Percentiles rank a stretch among this genome's conserved stretches.
Conservation (phyloP, 2,888 invertebrate species). For the Drosophila quinaria region DNA sequence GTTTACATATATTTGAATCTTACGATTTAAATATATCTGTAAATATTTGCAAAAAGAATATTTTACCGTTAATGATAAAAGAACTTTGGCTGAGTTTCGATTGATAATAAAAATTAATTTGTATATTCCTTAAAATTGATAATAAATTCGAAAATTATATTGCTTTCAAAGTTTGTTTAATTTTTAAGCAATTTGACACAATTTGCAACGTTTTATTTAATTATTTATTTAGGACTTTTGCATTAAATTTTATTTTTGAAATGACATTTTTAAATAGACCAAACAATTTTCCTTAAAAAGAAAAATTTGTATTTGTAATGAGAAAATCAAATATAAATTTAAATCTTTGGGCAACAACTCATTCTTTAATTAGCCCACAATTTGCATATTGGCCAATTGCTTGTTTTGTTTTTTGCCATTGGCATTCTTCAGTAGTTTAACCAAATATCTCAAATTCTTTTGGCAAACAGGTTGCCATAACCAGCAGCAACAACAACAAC, state of each 20-base stretch:
- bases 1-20: not conserved
- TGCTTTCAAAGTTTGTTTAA: no score
- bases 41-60: not conserved
- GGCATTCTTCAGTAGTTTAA: slow-evolving; percentile 16
- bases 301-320: not conserved
- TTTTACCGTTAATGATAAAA: not conserved
- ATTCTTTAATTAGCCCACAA: slow-evolving; percentile 16
- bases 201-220: not conserved
- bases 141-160: no score
- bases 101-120: no score
- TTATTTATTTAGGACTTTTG: not conserved
- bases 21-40: not conserved
- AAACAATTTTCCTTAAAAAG: not conserved
- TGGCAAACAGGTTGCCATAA: slow-evolving; percentile 72
- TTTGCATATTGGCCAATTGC: slow-evolving; percentile 35
- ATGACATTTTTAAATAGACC: not conserved
- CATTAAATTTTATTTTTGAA: not conserved
- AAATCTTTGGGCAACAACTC: not conserved
- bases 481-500: slow-evolving; percentile 34
- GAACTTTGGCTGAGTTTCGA: no score
- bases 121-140: not conserved
- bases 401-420: slow-evolving; percentile 14
- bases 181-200: not conserved
- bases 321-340: not conserved
- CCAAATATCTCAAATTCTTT: slow-evolving; percentile 57